Conservation (phyloP, 2,888 invertebrate species). For the Terebella lapidaria region DNA sequence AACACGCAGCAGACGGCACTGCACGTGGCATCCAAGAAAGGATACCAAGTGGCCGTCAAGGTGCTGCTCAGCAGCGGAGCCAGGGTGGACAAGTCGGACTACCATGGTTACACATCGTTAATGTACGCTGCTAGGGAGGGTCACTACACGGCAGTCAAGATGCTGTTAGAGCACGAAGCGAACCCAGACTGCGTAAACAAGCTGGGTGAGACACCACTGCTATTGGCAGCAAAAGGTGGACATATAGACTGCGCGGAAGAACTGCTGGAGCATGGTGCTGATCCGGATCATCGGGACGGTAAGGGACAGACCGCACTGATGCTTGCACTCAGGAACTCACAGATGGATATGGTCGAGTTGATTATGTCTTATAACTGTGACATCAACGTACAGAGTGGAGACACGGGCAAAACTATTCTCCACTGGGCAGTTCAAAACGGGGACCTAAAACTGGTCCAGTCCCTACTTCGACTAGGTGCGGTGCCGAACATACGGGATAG, state of each 20-base stretch:
- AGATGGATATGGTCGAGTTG: slow-evolving; percentile 9
- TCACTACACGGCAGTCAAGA: slow-evolving; percentile 25
- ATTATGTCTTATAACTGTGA: slow-evolving; percentile 14
- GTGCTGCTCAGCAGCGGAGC: slow-evolving; percentile 12
- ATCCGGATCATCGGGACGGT: slow-evolving; percentile 32
- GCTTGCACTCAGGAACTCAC: slow-evolving; percentile 27
- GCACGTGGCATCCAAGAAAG: slow-evolving; percentile 19
- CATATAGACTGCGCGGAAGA: slow-evolving; percentile 32
- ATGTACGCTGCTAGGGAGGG: slow-evolving; percentile 22
- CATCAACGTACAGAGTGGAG: slow-evolving; percentile 20
- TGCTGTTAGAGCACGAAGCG: slow-evolving; percentile 35
- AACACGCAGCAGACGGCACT: slow-evolving; percentile 18
- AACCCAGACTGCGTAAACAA: slow-evolving; percentile 30
- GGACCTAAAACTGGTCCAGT: slow-evolving; percentile 4
- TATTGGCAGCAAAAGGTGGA: slow-evolving; percentile 37
- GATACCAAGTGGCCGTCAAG: slow-evolving; percentile 18
- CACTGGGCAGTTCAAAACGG: slow-evolving; percentile 23
- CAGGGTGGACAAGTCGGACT: slow-evolving; percentile 12
- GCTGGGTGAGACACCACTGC: slow-evolving; percentile 32
- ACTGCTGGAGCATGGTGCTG: slow-evolving; percentile 33
- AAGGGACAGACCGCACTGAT: slow-evolving; percentile 38
- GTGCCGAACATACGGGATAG: slow-evolving; percentile 20
- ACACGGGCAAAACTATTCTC: slow-evolving; percentile 21
- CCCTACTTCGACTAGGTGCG: slow-evolving; percentile 16
- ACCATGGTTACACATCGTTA: slow-evolving; percentile 21